phyloP scores from a whole-genome alignment of 2,797 vertebrate genomes.

The Sebastiscus tertius region DNA sequence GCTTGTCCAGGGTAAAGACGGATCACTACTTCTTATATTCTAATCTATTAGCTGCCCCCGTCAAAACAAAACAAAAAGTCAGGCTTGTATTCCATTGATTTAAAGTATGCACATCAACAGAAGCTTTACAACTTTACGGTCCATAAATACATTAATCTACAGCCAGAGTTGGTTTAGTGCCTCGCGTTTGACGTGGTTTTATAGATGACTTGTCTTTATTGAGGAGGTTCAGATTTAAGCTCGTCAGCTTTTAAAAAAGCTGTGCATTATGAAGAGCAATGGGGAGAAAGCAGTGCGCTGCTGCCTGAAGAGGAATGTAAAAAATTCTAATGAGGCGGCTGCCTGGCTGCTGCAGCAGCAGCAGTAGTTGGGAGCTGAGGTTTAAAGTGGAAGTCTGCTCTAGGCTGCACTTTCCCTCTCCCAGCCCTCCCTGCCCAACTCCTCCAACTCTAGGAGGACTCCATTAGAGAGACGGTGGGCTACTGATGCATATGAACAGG shows the following conservation, averaged over 20 bases:
- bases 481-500: conserved; percentile 51
- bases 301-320: conserved; percentile 72
- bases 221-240: conserved; percentile 19
- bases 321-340: conserved; percentile 72
- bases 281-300: conserved; percentile 44
- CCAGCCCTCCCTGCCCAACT: conserved; percentile 34
- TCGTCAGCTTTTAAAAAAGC: conserved; percentile 37
- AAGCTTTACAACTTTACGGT: conserved; percentile 14
- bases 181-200: conserved; percentile 21
- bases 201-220: conserved; percentile 36
- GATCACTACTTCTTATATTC: conserved; percentile 12
- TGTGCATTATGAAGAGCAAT: conserved; percentile 37
- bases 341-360: conserved; percentile 54
- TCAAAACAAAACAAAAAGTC: conserved; percentile 10
- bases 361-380: conserved; percentile 43
- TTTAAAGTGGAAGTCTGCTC: conserved; percentile 67
- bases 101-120: conserved; percentile 6
- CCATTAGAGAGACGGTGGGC: conserved; percentile 58
- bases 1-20: conserved; percentile 16
- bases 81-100: conserved; percentile 6
- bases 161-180: conserved; percentile 26
- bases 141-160: conserved; percentile 21
- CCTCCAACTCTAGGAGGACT: conserved; percentile 42
- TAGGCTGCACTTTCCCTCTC: conserved; percentile 72
- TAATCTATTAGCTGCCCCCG: conserved; percentile 6